Evolutionary conservation across 2,113 vertebrate genomes (phyloP).

Genomic region (Odobenus rosmarus): DNA sequence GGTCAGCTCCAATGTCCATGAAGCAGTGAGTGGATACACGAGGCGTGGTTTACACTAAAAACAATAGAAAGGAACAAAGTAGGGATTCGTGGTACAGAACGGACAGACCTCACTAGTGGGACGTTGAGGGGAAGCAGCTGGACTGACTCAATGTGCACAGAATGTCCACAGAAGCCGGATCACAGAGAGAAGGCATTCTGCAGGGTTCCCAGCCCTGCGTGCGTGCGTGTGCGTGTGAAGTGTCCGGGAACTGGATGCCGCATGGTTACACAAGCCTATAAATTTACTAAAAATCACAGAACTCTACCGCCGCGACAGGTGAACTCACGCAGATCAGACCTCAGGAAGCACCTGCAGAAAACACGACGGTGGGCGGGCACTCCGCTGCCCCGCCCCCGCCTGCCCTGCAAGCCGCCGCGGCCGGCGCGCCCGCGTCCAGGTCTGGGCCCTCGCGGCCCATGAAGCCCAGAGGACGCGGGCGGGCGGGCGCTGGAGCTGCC

Average conservation of each 20-base stretch:
- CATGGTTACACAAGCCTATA: too few relatives aligned
- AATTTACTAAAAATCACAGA: background rate
- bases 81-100: background rate
- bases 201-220: rapidly evolving
- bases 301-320: background rate
- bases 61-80: background rate
- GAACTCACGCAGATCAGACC: background rate
- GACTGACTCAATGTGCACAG: background rate
- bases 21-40: background rate
- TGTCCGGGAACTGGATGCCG: too few relatives aligned
- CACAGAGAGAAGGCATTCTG: background rate
- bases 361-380: background rate
- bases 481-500: background rate
- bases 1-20: background rate
- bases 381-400: too few relatives aligned
- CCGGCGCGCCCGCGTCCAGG: too few relatives aligned
- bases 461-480: background rate
- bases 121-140: background rate
- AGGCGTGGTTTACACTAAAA: background rate
- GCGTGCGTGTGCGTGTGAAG: too few relatives aligned
- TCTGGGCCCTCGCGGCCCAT: too few relatives aligned
- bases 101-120: rapidly evolving
- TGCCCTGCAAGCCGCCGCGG: too few relatives aligned
- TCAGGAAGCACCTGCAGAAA: background rate
- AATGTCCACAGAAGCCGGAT: background rate